phyloP scores from a whole-genome alignment of 1,140 invertebrate genomes.

The Cherax quadricarinatus region DNA sequence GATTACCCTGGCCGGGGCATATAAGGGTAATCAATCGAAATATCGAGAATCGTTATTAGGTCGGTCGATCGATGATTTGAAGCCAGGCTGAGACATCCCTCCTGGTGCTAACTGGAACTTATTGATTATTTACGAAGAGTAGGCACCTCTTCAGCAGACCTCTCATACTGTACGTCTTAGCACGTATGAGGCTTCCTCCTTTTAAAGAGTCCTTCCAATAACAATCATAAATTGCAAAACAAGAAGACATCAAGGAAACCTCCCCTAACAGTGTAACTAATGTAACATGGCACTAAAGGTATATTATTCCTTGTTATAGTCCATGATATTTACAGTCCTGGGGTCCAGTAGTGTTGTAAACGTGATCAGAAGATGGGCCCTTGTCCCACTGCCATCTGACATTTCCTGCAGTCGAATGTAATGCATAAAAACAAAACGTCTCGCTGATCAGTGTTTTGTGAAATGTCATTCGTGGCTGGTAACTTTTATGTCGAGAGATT shows the following conservation, averaged over 20 bases:
- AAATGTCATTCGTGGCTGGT: not conserved
- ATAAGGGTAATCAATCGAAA: constrained; percentile 41
- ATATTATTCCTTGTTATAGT: not conserved
- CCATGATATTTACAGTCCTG: not conserved
- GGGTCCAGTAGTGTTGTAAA: not conserved
- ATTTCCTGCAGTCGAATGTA: not conserved
- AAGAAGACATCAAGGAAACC: not conserved
- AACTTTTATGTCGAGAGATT: not conserved
- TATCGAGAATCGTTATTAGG: constrained; percentile 61
- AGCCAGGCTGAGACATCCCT: constrained; percentile 49
- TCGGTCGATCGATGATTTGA: constrained; percentile 55
- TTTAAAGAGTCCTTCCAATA: not conserved
- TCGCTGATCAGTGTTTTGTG: not conserved
- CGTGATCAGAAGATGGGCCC: not conserved
- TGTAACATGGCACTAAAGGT: not conserved
- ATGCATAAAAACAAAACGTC: not conserved
- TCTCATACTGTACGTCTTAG: constrained; percentile 10
- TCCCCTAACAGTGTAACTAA: not conserved
- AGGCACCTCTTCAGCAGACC: constrained; percentile 41
- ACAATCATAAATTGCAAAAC: not conserved
- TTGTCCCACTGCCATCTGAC: not conserved
- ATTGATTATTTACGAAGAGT: constrained; percentile 17
- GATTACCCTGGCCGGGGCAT: constrained; percentile 16
- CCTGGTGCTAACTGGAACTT: constrained; percentile 29
- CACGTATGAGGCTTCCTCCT: constrained; percentile 6